Conservation (phyloP, 2,888 invertebrate species). For the Galeopsomyia nigrocyanea region DNA sequence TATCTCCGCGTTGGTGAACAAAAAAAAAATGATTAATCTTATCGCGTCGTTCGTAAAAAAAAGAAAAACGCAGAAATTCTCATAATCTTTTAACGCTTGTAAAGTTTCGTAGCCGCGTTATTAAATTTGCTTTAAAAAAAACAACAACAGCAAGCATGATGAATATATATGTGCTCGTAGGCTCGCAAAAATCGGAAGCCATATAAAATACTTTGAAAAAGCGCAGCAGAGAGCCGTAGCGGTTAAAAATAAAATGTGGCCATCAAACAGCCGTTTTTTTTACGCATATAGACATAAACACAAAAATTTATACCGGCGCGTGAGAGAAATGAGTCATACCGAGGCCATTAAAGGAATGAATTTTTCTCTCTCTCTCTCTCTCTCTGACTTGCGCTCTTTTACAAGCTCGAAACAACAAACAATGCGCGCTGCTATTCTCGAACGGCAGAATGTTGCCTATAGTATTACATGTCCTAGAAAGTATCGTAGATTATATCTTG, state of each 20-base stretch:
- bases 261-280: conserved; percentile 39
- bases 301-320: conserved; percentile 38
- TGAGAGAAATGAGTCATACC: conserved; percentile 41
- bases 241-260: conserved; percentile 31
- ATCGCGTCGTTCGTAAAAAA: no score
- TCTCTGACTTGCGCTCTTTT: conserved; percentile 25
- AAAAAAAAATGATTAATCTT: no score
- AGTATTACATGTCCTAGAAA: conserved; percentile 40
- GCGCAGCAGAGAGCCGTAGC: not conserved
- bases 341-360: conserved; percentile 38
- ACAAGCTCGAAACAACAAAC: conserved; percentile 20
- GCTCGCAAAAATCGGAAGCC: conserved; percentile 15
- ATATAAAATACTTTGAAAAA: conserved; percentile 21
- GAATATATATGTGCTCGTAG: no score
- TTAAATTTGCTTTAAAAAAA: no score
- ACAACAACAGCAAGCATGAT: no score
- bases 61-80: no score
- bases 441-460: conserved; percentile 1
- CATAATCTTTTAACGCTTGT: no score
- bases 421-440: no score
- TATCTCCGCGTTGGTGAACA: no score
- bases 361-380: no score
- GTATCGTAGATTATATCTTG: conserved; percentile 44
- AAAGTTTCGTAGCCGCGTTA: no score
- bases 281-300: conserved; percentile 16